Percentiles rank a stretch among this genome's conserved stretches.
Conservation (phyloP, 2,888 invertebrate species). For the Cephus nigrinus region DNA sequence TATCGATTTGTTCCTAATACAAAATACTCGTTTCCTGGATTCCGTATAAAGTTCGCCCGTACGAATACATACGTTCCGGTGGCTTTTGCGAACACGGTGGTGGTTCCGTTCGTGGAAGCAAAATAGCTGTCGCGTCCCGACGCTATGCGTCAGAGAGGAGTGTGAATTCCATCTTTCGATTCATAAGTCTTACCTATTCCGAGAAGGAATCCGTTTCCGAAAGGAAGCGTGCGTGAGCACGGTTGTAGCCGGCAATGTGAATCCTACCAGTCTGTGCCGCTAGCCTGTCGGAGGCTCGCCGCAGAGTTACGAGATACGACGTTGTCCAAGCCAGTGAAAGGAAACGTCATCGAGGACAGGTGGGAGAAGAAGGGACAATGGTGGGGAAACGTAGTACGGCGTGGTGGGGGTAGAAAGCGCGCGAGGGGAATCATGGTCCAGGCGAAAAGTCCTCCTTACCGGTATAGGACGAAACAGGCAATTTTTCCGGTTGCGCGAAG, state of each 20-base stretch:
- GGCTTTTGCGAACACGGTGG: background rate
- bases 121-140: background rate
- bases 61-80: background rate
- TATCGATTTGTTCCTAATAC: background rate
- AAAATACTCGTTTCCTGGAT: background rate
- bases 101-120: background rate
- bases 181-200: conserved; percentile 7
- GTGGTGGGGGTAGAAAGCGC: conserved; percentile 10
- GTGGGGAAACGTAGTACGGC: background rate
- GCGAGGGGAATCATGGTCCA: conserved; percentile 20
- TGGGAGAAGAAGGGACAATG: conserved; percentile 22
- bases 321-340: conserved; percentile 34
- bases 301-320: conserved; percentile 8
- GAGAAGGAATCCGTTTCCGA: conserved; percentile 4
- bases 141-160: conserved; percentile 5
- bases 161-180: conserved; percentile 8
- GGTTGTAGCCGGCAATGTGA: background rate
- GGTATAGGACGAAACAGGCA: background rate
- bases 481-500: background rate
- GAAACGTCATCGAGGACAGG: conserved; percentile 38
- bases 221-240: conserved; percentile 8
- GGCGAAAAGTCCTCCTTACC: conserved; percentile 5
- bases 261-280: background rate
- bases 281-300: conserved; percentile 1
- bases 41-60: background rate